A percentile compares a stretch with the other conserved stretches of the same genome.
Evolutionary conservation across 2,113 vertebrate species (phyloP).

Genomic region (Tyrannus savana): DNA sequence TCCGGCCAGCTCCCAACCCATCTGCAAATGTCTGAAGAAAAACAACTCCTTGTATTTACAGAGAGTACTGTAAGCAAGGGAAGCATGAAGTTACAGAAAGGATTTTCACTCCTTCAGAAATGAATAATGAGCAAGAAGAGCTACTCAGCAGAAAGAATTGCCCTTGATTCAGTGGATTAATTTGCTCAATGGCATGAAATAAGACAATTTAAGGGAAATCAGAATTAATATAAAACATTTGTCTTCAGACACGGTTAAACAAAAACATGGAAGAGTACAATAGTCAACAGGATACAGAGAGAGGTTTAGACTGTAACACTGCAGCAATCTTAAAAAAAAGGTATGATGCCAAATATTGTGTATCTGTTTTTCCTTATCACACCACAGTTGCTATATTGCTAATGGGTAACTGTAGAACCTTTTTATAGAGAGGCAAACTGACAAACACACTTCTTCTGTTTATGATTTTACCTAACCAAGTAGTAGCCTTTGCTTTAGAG

Average conservation of each 20-base stretch:
- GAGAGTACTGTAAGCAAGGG: not conserved
- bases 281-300: not conserved
- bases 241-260: slow-evolving; percentile 22
- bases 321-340: not conserved
- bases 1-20: not conserved
- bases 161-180: slow-evolving; percentile 56
- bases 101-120: slow-evolving; percentile 36
- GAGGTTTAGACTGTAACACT: not conserved
- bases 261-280: not conserved
- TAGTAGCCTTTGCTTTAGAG: not conserved
- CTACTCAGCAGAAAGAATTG: slow-evolving; percentile 35
- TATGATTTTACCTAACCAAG: not conserved
- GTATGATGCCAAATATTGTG: not conserved
- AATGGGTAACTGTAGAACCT: not conserved
- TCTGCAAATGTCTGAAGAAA: not conserved
- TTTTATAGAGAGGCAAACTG: not conserved
- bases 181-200: slow-evolving; percentile 59
- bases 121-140: slow-evolving; percentile 43
- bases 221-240: slow-evolving; percentile 65
- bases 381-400: not conserved
- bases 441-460: not conserved
- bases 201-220: slow-evolving; percentile 61
- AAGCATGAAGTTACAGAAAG: slow-evolving; percentile 40
- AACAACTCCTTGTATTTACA: not conserved
- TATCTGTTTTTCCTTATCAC: not conserved